Conservation (phyloP, 2,888 invertebrate species). For the Yponomeuta evonymella region DNA sequence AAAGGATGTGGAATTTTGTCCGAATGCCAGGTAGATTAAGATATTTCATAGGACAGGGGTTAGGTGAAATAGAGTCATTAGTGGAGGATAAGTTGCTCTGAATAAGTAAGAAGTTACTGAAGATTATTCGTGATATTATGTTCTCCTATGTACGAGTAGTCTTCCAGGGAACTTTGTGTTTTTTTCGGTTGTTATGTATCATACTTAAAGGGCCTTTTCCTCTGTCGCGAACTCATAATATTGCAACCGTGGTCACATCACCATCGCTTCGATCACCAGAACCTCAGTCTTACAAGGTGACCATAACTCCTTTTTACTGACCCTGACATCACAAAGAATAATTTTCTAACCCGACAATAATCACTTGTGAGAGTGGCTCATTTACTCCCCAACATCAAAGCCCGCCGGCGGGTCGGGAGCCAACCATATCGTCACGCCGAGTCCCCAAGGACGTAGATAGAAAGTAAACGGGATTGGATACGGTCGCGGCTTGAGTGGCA, state of each 20-base stretch:
- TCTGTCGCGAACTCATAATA: too few relatives aligned
- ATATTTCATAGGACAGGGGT: neutral
- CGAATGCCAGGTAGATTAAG: neutral
- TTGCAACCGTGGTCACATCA: too few relatives aligned
- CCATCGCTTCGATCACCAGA: too few relatives aligned
- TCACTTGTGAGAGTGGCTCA: neutral
- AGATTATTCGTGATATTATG: too few relatives aligned
- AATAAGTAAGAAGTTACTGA: too few relatives aligned
- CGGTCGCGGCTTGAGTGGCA: neutral
- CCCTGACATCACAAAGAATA: neutral
- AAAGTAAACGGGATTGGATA: neutral
- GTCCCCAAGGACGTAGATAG: slow-evolving; percentile 1
- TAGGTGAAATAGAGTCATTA: too few relatives aligned
- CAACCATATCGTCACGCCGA: neutral
- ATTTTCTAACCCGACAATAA: neutral
- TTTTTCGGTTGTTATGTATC: too few relatives aligned
- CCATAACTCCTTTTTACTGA: neutral
- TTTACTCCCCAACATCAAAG: neutral
- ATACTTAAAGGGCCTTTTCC: too few relatives aligned
- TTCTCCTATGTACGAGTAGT: too few relatives aligned
- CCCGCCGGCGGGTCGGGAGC: neutral
- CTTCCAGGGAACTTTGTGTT: too few relatives aligned
- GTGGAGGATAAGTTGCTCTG: too few relatives aligned
- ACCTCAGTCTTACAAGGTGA: neutral
- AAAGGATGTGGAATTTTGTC: neutral